Conservation (phyloP, 2,888 invertebrate species). For the Pantelozetes paolii region DNA sequence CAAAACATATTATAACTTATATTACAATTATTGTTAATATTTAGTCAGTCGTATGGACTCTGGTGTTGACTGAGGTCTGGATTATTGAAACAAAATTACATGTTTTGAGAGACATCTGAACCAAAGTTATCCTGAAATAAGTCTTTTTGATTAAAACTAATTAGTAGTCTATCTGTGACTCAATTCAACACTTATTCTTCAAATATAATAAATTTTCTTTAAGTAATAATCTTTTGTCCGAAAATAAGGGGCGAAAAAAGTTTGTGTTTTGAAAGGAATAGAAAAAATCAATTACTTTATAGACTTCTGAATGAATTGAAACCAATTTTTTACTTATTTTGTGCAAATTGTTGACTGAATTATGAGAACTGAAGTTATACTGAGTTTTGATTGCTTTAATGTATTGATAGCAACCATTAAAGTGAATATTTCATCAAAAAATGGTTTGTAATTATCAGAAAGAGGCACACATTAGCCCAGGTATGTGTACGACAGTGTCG, state of each 20-base stretch:
- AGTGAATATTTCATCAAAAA: constrained; percentile 18
- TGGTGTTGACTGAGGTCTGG: background rate
- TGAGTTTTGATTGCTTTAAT: constrained; percentile 1
- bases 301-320: constrained; percentile 3
- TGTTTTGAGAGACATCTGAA: constrained; percentile 2
- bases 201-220: no score
- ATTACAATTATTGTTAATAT: constrained; percentile 16
- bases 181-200: no score
- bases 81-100: constrained; percentile 15
- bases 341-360: constrained; percentile 2
- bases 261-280: background rate
- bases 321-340: no score
- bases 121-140: background rate
- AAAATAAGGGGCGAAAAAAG: background rate
- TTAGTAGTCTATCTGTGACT: background rate
- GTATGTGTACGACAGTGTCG: constrained; percentile 25
- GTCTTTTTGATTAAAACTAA: background rate
- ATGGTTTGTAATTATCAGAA: constrained; percentile 25
- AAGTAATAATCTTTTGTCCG: constrained; percentile 20
- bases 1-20: background rate
- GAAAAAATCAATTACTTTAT: background rate
- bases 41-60: constrained; percentile 3
- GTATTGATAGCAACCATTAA: constrained; percentile 9
- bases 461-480: constrained; percentile 12
- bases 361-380: background rate